Evolutionary conservation across 2,113 vertebrate species (phyloP).

Genomic region (Steatornis caripensis): DNA sequence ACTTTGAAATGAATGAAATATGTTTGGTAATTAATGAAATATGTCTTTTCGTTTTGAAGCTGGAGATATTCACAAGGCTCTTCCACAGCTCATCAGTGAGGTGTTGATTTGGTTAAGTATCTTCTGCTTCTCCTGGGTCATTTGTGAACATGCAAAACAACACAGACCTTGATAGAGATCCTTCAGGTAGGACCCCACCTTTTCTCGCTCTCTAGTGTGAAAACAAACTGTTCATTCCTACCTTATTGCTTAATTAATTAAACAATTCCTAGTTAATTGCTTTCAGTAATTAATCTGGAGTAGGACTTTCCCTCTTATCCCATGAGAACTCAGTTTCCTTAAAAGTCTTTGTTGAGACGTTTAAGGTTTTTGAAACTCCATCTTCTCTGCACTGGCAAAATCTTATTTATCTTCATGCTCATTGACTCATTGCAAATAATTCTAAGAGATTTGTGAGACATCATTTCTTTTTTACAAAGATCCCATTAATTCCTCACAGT

Average conservation of each 20-base stretch:
- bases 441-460: neutral
- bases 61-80: neutral
- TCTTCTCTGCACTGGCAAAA: neutral
- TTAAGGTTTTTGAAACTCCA: neutral
- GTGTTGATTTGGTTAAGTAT: neutral
- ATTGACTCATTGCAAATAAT: neutral
- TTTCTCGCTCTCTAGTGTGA: neutral
- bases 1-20: neutral
- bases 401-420: neutral
- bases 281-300: neutral
- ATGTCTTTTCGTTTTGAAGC: neutral
- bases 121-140: neutral
- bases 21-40: neutral
- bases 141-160: neutral
- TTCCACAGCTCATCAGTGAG: neutral
- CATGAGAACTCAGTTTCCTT: neutral
- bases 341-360: neutral
- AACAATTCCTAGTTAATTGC: neutral
- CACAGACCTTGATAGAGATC: neutral
- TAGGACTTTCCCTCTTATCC: neutral
- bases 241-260: neutral
- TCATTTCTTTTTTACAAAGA: neutral
- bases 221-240: neutral
- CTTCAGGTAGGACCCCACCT: neutral
- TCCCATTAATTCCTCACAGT: neutral